Conservation (phyloP, 1,140 invertebrate genomes). For the Sminthurides bifidus region DNA sequence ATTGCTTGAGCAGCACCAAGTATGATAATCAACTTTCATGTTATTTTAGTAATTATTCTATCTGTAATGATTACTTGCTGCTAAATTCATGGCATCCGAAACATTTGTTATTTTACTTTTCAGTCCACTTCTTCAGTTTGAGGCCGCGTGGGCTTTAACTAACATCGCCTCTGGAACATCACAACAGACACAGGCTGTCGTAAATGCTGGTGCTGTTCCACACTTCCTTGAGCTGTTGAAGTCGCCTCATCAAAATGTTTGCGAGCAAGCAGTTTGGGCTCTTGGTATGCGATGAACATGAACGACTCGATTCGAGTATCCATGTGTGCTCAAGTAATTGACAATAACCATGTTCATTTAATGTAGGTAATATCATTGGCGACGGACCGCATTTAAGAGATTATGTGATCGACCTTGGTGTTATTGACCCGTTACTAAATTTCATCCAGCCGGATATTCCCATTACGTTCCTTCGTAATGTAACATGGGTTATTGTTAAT, state of each 20-base stretch:
- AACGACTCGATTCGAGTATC: too few relatives aligned
- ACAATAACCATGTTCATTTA: too few relatives aligned
- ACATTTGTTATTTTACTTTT: slow-evolving; percentile 27
- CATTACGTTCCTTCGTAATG: slow-evolving; percentile 82
- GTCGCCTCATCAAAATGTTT: slow-evolving; percentile 94
- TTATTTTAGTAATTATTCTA: not conserved
- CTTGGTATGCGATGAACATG: slow-evolving; percentile 49
- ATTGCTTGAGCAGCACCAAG: slow-evolving; percentile 67
- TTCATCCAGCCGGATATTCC: slow-evolving; percentile 90
- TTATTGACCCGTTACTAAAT: slow-evolving; percentile 72
- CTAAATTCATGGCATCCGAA: not conserved
- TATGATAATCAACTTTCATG: slow-evolving; percentile 36
- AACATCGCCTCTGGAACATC: slow-evolving; percentile 98
- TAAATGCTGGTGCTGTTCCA: slow-evolving; percentile 86
- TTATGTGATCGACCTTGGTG: slow-evolving; percentile 79
- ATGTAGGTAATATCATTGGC: slow-evolving; percentile 69
- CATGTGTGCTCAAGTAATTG: too few relatives aligned
- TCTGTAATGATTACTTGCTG: not conserved
- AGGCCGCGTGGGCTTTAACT: slow-evolving; percentile 97
- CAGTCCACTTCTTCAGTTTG: slow-evolving; percentile 89
- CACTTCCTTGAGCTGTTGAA: slow-evolving; percentile 76
- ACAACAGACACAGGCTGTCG: slow-evolving; percentile 89
- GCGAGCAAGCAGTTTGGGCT: slow-evolving; percentile 98
- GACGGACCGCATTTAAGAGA: slow-evolving; percentile 82
- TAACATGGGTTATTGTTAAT: slow-evolving; percentile 98